A percentile compares a stretch with the other conserved stretches of the same genome.
phyloP scores from a whole-genome alignment of 2,113 vertebrate genomes.

The Ellobius talpinus region DNA sequence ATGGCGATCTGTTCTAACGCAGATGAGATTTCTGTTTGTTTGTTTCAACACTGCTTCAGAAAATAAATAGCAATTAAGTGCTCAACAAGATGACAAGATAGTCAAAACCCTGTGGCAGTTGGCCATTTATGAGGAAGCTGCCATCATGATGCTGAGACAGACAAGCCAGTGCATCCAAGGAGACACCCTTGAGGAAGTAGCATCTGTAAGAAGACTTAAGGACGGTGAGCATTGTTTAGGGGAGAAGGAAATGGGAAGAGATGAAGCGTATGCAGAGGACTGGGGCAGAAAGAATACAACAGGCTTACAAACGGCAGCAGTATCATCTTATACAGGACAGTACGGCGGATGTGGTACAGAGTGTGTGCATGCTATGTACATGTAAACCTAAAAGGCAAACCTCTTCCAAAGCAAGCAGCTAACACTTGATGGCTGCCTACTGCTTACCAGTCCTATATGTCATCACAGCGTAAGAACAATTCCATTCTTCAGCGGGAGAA shows the following conservation, averaged over 20 bases:
- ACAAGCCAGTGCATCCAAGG: not conserved
- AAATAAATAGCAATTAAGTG: not conserved
- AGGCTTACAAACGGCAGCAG: not conserved
- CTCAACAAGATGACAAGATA: not conserved
- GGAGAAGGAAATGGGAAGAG: not conserved
- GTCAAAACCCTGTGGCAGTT: not conserved
- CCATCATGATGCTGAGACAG: not conserved
- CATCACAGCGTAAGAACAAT: too few relatives aligned
- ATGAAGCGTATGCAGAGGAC: not conserved
- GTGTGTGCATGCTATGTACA: not conserved
- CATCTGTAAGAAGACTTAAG: too few relatives aligned
- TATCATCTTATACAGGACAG: too few relatives aligned
- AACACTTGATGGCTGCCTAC: not conserved
- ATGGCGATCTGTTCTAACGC: not conserved
- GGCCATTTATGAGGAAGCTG: not conserved
- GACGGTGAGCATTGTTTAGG: not conserved
- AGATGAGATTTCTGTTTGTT: not conserved
- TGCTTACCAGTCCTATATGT: not conserved
- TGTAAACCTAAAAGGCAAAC: not conserved
- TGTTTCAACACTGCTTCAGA: not conserved
- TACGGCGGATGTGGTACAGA: not conserved
- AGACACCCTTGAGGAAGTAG: not conserved
- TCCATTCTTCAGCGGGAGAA: slow-evolving; percentile 2
- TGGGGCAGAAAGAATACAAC: not conserved
- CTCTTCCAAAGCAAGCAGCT: not conserved